Base-by-base conservation (phyloP, 2,113 vertebrate species). In the Apus apus region DNA sequence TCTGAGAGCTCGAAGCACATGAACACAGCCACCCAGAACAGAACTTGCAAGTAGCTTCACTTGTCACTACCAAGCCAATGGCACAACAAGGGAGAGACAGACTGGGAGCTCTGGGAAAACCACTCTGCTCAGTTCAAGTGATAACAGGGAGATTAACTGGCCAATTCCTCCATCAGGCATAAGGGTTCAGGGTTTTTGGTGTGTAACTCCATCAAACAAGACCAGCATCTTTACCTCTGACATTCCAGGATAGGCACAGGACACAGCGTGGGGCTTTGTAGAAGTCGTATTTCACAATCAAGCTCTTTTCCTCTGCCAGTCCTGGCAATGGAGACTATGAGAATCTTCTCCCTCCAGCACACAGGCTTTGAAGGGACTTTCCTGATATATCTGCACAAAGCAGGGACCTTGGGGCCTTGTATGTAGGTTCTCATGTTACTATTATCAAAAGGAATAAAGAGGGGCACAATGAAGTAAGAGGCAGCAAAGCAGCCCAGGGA, bases 401-500 rank as follows among this genome's bases (percentile, higher is more conserved):
- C 70, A 53, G 80, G 34, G 93, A 93, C 97, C 88, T 93, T 87
- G 66, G 38, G 78, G 92, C 50, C 77, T 82, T 61, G 73, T 32
- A n/a, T 13, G 38, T 30, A 40, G 38, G 72, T 85, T 92, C 86
- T 79, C 73, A 79, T 56, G 85, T 86, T 90, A 73, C 68, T 80
- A 86, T 87, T 94, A 89, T 93, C 84, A 89, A 96, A 94, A 93
- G 67, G 81, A 92, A 94, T 85, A 78, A 92, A 96, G 74, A 92
- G 64, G 89, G 80, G 87, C 83, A 75, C 11, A 34, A 87, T 62
- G 46, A 87, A 79, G 83, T 56, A 68, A 76, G 45, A 88, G 64
- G 82, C 54, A 77, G 76, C 40, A 79, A 91, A 95, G 91, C 89
- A 92, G 91, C 79, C 79, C 77, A 79, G 85, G 71, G 71, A 94